Evolutionary conservation across 2,888 invertebrate genomes (phyloP).

Genomic region (Lepidocyrtinus sp.): DNA sequence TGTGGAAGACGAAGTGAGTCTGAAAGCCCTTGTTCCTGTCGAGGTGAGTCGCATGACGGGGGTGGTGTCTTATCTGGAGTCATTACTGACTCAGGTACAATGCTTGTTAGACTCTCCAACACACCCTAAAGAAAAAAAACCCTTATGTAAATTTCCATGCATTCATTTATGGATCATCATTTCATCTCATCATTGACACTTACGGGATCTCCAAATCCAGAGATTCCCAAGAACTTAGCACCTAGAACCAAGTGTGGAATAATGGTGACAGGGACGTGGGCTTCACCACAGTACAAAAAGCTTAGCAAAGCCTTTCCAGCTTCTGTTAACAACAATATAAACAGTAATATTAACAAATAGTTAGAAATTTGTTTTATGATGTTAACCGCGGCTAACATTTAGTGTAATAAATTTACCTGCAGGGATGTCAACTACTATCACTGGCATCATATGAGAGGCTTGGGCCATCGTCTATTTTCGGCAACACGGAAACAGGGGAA

Average conservation of each 20-base stretch:
- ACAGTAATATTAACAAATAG: neutral
- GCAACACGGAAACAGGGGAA: constrained; percentile 61
- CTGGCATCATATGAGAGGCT: constrained; percentile 70
- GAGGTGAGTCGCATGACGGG: constrained; percentile 66
- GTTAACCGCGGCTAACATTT: neutral
- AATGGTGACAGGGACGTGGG: constrained; percentile 70
- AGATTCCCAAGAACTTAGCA: constrained; percentile 70
- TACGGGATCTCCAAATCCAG: constrained; percentile 70
- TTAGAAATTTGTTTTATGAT: neutral
- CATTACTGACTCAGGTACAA: constrained; percentile 70
- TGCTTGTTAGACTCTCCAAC: constrained; percentile 69
- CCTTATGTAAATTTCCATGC: neutral
- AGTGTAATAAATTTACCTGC: constrained; percentile 11
- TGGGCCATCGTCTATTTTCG: constrained; percentile 70
- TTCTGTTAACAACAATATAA: constrained; percentile 52
- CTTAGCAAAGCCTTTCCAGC: constrained; percentile 70
- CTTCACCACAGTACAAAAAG: constrained; percentile 70
- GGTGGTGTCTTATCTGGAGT: constrained; percentile 66
- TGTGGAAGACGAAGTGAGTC: constrained; percentile 65
- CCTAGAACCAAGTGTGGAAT: constrained; percentile 69
- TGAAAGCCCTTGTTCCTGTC: constrained; percentile 65
- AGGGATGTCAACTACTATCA: constrained; percentile 61
- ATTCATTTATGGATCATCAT: constrained; percentile 11
- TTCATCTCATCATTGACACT: constrained; percentile 43
- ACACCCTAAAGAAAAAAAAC: constrained; percentile 66